phyloP scores from a whole-genome alignment of 1,140 invertebrate genomes.

The Drosophila grimshawi region DNA sequence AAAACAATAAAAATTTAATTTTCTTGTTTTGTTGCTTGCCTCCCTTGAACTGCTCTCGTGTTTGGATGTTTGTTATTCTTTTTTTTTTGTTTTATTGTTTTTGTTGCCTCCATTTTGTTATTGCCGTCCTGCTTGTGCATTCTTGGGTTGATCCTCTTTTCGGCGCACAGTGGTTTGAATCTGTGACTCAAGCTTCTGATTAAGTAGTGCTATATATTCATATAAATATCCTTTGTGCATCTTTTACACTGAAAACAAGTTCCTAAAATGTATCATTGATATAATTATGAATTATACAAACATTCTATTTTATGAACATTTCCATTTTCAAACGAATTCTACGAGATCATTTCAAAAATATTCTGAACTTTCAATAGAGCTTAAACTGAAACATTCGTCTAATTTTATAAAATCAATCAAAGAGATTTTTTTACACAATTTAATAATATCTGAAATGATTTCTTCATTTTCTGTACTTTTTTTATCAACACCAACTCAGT shows the following conservation, averaged over 20 bases:
- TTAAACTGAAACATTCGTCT: too few relatives aligned
- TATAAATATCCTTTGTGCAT: background rate
- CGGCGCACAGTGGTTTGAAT: slow-evolving; percentile 33
- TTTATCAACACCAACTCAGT: too few relatives aligned
- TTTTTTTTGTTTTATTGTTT: slow-evolving; percentile 9
- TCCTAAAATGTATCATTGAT: too few relatives aligned
- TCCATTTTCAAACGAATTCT: too few relatives aligned
- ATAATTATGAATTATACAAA: too few relatives aligned
- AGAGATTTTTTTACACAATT: too few relatives aligned
- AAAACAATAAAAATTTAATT: slow-evolving; percentile 85
- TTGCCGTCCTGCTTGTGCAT: slow-evolving; percentile 1
- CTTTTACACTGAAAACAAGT: background rate
- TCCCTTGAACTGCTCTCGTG: slow-evolving; percentile 59
- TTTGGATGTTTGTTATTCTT: slow-evolving; percentile 22
- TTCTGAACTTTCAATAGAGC: too few relatives aligned
- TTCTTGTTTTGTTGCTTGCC: slow-evolving; percentile 77
- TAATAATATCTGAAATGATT: too few relatives aligned
- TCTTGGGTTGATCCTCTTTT: slow-evolving; percentile 11
- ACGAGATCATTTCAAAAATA: too few relatives aligned
- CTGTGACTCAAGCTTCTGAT: background rate
- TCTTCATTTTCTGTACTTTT: too few relatives aligned
- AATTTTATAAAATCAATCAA: too few relatives aligned
- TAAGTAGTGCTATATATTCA: background rate
- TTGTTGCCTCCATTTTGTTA: slow-evolving; percentile 39
- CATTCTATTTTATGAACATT: too few relatives aligned